These are phyloP conservation scores for Craseonycteris thonglongyai DNA, from an alignment of 2,113 vertebrate species.

Conservation along the genomic window DNA sequence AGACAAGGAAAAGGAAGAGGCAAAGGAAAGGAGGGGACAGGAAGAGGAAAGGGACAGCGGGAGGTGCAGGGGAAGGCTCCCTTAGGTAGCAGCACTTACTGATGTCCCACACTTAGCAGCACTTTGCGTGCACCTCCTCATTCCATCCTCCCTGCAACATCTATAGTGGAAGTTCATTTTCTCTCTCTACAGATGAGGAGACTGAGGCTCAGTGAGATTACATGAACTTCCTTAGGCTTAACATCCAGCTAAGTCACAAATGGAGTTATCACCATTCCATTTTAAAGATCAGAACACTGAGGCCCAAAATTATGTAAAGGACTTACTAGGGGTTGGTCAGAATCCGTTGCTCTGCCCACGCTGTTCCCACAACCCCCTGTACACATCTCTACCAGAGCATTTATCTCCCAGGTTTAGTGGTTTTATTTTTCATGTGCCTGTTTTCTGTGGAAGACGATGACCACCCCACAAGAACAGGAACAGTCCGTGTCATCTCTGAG, in stretches of 20 bases:
- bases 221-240: neutral
- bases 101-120: rapidly evolving
- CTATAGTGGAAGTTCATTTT: neutral
- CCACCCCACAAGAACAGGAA: neutral
- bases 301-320: too few relatives aligned
- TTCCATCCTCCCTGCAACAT: neutral
- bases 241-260: neutral
- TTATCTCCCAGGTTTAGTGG: neutral
- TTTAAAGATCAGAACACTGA: neutral
- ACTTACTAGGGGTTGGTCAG: neutral
- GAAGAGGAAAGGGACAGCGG: too few relatives aligned
- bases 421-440: neutral
- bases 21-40: neutral
- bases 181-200: neutral
- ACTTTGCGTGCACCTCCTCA: rapidly evolving
- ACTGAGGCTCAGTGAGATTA: neutral
- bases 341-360: too few relatives aligned
- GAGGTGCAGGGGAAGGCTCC: rapidly evolving
- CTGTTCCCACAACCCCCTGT: neutral
- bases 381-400: rapidly evolving
- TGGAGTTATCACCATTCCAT: too few relatives aligned
- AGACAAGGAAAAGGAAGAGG: rapidly evolving
- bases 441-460: neutral
- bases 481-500: neutral
- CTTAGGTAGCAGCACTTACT: neutral